Conservation (phyloP, 2,888 invertebrate genomes). For the Troides helena region DNA sequence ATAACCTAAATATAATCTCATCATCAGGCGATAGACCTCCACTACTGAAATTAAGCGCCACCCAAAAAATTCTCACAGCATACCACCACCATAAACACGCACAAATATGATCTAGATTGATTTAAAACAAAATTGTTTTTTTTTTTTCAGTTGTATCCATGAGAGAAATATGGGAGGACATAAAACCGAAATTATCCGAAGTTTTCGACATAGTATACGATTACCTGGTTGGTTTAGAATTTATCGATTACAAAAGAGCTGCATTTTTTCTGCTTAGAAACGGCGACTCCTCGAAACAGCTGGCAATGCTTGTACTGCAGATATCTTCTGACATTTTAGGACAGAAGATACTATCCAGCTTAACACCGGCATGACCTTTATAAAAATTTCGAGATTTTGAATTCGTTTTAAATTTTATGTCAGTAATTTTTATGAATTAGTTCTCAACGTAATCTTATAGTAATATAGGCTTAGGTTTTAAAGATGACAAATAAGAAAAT, state of each 20-base stretch:
- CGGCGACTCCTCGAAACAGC: conserved; percentile 43
- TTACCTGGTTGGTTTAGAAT: conserved; percentile 62
- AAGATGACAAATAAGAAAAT: too few species aligned
- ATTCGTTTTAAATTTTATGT: background rate
- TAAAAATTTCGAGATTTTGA: background rate
- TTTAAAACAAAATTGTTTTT: background rate
- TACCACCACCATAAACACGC: too few species aligned
- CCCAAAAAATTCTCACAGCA: too few species aligned
- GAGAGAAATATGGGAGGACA: conserved; percentile 65
- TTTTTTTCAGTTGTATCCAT: conserved; percentile 57
- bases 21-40: too few species aligned
- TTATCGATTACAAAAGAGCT: conserved; percentile 60
- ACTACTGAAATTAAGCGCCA: too few species aligned
- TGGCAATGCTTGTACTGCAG: conserved; percentile 59
- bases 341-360: conserved; percentile 60
- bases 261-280: conserved; percentile 50
- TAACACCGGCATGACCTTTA: conserved; percentile 37
- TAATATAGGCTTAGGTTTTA: too few species aligned
- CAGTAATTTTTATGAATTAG: background rate
- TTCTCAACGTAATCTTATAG: too few species aligned
- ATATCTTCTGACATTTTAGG: conserved; percentile 56
- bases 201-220: conserved; percentile 69
- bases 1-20: too few species aligned
- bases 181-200: conserved; percentile 55
- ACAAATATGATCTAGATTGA: too few species aligned